Evolutionary conservation across 2,113 vertebrate genomes (phyloP).

Genomic region (Xiphias gladius): DNA sequence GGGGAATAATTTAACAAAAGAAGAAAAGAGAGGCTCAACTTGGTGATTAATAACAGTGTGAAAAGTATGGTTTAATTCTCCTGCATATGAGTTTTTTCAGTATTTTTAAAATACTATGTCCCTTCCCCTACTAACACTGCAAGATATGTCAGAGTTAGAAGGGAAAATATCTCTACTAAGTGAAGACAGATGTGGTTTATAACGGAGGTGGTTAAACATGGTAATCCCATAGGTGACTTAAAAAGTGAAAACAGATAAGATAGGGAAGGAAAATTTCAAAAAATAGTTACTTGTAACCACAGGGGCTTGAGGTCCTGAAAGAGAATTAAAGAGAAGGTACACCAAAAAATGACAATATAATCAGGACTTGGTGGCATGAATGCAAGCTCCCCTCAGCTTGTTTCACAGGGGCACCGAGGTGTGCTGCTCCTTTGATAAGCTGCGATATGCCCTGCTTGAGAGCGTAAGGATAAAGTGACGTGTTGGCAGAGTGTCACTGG

Average conservation of each 20-base stretch:
- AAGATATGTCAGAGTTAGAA: conserved; percentile 38
- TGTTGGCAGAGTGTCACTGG: conserved; percentile 43
- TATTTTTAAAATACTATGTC: conserved; percentile 25
- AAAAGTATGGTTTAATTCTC: conserved; percentile 38
- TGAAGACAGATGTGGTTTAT: conserved; percentile 44
- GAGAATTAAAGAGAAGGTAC: neutral
- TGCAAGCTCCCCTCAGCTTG: conserved; percentile 31
- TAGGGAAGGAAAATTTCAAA: conserved; percentile 3
- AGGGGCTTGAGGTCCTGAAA: neutral
- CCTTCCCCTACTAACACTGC: conserved; percentile 1
- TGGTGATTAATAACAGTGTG: conserved; percentile 53
- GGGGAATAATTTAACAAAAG: conserved; percentile 17
- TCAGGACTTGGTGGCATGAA: neutral
- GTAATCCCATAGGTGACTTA: conserved; percentile 36
- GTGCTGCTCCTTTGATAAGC: conserved; percentile 60
- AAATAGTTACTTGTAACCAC: neutral
- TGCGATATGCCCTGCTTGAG: conserved; percentile 51
- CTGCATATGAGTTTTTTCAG: neutral
- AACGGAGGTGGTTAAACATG: conserved; percentile 22
- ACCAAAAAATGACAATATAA: neutral
- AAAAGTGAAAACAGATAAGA: conserved; percentile 31
- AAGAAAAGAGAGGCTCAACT: neutral
- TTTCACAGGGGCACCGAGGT: conserved; percentile 10
- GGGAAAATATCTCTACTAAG: conserved; percentile 35
- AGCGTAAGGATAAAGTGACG: conserved; percentile 62